Percentiles rank a stretch among this genome's conserved stretches.
These are phyloP conservation scores for Meta bourneti DNA, from an alignment of 2,888 invertebrate species.

Conservation along the genomic window DNA sequence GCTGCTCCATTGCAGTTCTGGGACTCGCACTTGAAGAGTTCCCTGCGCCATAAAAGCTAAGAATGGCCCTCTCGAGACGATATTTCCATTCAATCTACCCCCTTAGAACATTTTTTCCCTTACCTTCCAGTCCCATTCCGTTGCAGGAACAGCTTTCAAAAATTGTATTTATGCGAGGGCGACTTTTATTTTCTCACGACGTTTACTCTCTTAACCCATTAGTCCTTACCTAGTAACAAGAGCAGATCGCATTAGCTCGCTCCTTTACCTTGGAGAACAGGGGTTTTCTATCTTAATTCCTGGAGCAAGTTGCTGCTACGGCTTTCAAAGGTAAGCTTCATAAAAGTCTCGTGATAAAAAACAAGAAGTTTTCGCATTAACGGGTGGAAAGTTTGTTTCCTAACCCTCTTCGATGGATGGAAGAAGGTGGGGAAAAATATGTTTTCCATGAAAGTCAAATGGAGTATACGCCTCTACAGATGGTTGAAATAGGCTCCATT, in stretches of 20 bases:
- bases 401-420: not conserved
- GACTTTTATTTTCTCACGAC: slow-evolving; percentile 12
- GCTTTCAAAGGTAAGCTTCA: slow-evolving; percentile 30
- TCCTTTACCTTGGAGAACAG: not conserved
- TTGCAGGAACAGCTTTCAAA: slow-evolving; percentile 39
- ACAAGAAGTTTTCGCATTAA: not conserved
- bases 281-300: slow-evolving; percentile 40
- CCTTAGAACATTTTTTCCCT: slow-evolving; percentile 27
- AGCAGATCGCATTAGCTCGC: slow-evolving; percentile 19
- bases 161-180: slow-evolving; percentile 45
- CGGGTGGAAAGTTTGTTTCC: slow-evolving; percentile 8
- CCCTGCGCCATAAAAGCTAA: slow-evolving; percentile 24
- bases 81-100: not conserved
- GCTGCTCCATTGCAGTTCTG: not conserved
- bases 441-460: slow-evolving; percentile 23
- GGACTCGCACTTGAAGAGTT: slow-evolving; percentile 15
- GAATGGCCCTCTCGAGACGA: slow-evolving; percentile 23
- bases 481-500: slow-evolving; percentile 37
- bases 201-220: slow-evolving; percentile 30
- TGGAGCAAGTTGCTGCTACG: not conserved
- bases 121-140: not conserved
- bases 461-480: slow-evolving; percentile 37
- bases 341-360: slow-evolving; percentile 22
- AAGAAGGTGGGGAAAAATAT: not conserved
- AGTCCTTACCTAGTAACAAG: slow-evolving; percentile 7